These are phyloP conservation scores for Chaenogobius annularis DNA, from an alignment of 2,113 vertebrate species.

Conservation along the genomic window DNA sequence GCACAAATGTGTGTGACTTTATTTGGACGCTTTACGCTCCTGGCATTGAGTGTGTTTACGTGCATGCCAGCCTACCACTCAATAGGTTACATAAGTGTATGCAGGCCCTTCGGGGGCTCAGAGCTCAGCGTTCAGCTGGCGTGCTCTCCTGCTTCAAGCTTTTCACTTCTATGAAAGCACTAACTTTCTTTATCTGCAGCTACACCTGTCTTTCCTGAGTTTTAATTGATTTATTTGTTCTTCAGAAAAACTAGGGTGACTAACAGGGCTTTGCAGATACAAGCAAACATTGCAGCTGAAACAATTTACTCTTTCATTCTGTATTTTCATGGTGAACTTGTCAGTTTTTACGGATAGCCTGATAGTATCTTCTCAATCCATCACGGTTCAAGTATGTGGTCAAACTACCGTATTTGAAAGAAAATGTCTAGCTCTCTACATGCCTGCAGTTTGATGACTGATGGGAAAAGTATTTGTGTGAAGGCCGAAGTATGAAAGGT, in stretches of 20 bases:
- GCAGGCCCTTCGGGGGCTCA: conserved; percentile 51
- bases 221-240: conserved; percentile 54
- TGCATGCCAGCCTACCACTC: conserved; percentile 48
- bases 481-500: conserved; percentile 46
- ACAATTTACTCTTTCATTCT: conserved; percentile 43
- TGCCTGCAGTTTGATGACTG: conserved; percentile 44
- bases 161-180: conserved; percentile 34
- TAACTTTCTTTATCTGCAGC: conserved; percentile 35
- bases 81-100: conserved; percentile 56
- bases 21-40: conserved; percentile 39
- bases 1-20: conserved; percentile 37
- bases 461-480: conserved; percentile 53
- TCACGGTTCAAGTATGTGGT: conserved; percentile 33
- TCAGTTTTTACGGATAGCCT: conserved; percentile 31
- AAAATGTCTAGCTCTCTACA: conserved; percentile 26
- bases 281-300: conserved; percentile 22
- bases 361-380: conserved; percentile 38
- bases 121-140: conserved; percentile 54
- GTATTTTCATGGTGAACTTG: conserved; percentile 55
- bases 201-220: conserved; percentile 36
- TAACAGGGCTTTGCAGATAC: conserved; percentile 39
- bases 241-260: conserved; percentile 44
- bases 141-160: conserved; percentile 9
- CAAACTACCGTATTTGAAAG: conserved; percentile 20
- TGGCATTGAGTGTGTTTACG: conserved; percentile 15